Percentiles rank a stretch among this genome's conserved stretches.
Evolutionary conservation across 37 sponge, comb jelly and placozoan genomes (phyloP).

Genomic region (Crambe crambe): DNA sequence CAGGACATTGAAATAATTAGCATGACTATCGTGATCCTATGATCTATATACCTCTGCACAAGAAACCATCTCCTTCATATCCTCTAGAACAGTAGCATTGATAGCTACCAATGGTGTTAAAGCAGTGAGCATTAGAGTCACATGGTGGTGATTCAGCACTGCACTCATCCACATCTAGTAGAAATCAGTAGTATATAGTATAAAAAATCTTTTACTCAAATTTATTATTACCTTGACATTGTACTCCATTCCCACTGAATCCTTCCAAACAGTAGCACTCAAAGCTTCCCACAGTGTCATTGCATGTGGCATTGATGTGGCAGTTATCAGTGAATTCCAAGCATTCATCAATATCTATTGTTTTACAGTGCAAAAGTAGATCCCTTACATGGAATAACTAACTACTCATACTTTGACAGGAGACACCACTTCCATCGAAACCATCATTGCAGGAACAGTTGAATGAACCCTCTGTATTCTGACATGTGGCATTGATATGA

Average conservation of each 20-base stretch:
- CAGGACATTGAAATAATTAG: neutral
- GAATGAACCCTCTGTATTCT: neutral
- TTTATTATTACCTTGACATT: neutral
- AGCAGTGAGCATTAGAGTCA: neutral
- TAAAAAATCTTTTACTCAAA: neutral
- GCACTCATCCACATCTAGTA: neutral
- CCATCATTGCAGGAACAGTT: slow-evolving; percentile 18
- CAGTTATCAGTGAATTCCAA: neutral
- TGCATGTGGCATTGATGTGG: neutral
- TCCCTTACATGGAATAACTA: neutral
- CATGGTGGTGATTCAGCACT: neutral
- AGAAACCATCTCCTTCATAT: neutral
- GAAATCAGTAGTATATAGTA: neutral
- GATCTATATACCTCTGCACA: neutral
- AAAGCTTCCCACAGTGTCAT: neutral
- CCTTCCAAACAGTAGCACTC: slow-evolving; percentile 23
- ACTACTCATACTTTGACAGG: neutral
- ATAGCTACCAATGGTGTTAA: neutral
- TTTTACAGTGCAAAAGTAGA: neutral
- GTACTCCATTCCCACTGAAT: slow-evolving; percentile 1
- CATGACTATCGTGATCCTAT: neutral
- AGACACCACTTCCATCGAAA: neutral
- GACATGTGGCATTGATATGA: slow-evolving; percentile 2
- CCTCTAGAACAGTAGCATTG: neutral
- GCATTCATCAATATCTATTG: slow-evolving; percentile 3